These are phyloP conservation scores for Drosophila demipolita DNA, from an alignment of 2,888 invertebrate genomes.

Conservation along the genomic window DNA sequence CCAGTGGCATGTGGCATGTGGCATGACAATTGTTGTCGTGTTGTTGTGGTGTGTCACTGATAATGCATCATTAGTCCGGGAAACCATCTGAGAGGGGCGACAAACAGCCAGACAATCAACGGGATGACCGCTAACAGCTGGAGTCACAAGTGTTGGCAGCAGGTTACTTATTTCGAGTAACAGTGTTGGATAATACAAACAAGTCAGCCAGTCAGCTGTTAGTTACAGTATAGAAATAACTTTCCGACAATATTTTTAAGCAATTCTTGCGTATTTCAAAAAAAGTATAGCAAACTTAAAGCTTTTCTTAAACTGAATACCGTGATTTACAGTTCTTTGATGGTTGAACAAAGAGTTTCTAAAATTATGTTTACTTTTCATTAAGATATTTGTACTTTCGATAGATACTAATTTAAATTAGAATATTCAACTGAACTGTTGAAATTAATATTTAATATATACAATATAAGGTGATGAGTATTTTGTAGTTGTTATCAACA, in stretches of 20 bases:
- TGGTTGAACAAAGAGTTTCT: background rate
- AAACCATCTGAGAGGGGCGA: constrained; percentile 38
- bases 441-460: background rate
- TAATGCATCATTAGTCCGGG: constrained; percentile 68
- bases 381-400: background rate
- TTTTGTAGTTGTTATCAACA: background rate
- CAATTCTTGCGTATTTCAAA: background rate
- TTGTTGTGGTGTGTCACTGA: constrained; percentile 39
- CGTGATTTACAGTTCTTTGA: background rate
- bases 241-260: background rate
- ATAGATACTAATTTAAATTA: too few relatives aligned
- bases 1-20: constrained; percentile 32
- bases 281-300: background rate
- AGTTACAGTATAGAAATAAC: background rate
- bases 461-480: background rate
- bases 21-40: constrained; percentile 33
- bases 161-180: constrained; percentile 34
- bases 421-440: background rate
- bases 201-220: background rate
- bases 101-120: constrained; percentile 25
- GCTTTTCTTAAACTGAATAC: background rate
- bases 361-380: too few relatives aligned
- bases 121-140: constrained; percentile 23
- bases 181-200: constrained; percentile 57
- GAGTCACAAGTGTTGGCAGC: constrained; percentile 17